phyloP scores from a whole-genome alignment of 2,113 vertebrate species.

The Pteruthius melanotis region DNA sequence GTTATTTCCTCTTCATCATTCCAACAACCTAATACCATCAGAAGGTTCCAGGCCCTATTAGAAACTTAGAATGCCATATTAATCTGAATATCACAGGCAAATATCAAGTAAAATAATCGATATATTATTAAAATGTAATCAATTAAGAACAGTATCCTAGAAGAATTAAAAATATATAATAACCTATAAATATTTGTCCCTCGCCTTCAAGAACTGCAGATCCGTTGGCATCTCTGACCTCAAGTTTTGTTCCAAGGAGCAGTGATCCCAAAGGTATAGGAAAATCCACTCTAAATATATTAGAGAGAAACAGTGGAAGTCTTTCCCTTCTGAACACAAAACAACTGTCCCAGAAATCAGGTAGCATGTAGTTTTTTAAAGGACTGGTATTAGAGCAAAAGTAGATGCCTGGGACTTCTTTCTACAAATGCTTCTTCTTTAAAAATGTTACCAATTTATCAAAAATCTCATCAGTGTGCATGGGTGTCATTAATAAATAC shows the following conservation, averaged over 20 bases:
- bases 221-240: slow-evolving; percentile 81
- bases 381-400: neutral
- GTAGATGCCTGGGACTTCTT: neutral
- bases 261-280: slow-evolving; percentile 82
- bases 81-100: neutral
- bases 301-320: neutral
- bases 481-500: neutral
- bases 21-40: neutral
- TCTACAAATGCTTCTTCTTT: neutral
- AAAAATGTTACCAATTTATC: neutral
- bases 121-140: neutral
- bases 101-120: neutral
- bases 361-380: neutral
- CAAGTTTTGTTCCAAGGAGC: slow-evolving; percentile 83
- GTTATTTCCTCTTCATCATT: neutral
- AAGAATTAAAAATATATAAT: slow-evolving; percentile 17
- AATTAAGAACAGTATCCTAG: neutral
- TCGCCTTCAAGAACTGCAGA: slow-evolving; percentile 80
- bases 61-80: neutral
- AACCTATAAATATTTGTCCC: slow-evolving; percentile 93
- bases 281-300: slow-evolving; percentile 63
- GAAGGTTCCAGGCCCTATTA: neutral
- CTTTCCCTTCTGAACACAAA: neutral
- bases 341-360: neutral
- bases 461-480: neutral